Conservation (phyloP, 2,888 invertebrate species). For the Stictocephala bisonia region DNA sequence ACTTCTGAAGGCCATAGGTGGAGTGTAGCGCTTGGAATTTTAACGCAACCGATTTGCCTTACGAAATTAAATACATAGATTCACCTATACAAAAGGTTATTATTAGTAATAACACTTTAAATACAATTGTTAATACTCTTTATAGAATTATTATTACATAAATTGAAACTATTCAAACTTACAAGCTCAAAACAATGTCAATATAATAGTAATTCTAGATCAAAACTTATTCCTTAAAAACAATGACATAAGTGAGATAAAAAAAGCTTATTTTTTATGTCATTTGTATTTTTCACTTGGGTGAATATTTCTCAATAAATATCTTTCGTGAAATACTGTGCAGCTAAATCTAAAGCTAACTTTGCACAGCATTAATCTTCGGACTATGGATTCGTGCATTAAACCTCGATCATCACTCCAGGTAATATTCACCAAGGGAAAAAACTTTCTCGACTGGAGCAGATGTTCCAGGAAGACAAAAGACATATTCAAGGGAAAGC, state of each 20-base stretch:
- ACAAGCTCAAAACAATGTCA: neutral
- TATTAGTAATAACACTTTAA: neutral
- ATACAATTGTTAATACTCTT: neutral
- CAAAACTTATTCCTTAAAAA: neutral
- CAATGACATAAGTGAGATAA: neutral
- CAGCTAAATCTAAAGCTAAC: neutral
- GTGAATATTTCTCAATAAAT: neutral
- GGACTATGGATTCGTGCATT: neutral
- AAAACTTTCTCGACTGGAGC: neutral
- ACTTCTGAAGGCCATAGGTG: too few relatives aligned
- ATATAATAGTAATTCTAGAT: neutral
- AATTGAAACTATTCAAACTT: neutral
- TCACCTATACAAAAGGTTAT: neutral
- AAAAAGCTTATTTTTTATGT: neutral
- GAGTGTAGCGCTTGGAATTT: too few relatives aligned
- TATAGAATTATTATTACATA: neutral
- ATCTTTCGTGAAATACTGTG: neutral
- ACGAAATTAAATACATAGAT: too few relatives aligned
- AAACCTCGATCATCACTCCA: slow-evolving; percentile 9
- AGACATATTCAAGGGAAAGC: neutral
- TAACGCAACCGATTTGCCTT: too few relatives aligned
- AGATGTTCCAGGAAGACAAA: slow-evolving; percentile 5
- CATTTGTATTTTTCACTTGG: neutral
- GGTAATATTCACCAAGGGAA: slow-evolving; percentile 22
- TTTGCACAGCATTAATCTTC: neutral